Conservation (phyloP, 1,140 invertebrate species). For the Bombus confusus region DNA sequence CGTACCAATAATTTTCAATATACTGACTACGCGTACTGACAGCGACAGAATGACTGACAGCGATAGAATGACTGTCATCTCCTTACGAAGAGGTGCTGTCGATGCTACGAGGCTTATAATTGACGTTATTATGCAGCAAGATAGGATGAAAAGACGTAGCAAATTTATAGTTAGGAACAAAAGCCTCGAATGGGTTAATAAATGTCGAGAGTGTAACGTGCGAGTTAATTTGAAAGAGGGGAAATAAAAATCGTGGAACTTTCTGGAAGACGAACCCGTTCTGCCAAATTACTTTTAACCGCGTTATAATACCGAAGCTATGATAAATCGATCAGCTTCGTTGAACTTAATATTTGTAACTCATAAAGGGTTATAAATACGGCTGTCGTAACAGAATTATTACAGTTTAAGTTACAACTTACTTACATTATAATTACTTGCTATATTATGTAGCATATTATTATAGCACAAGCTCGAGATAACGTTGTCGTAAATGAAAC, state of each 20-base stretch:
- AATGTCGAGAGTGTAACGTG: not conserved
- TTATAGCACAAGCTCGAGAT: too few species aligned
- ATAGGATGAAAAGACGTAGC: not conserved
- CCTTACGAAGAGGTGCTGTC: not conserved
- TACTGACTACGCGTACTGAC: not conserved
- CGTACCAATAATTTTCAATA: slow-evolving; percentile 14
- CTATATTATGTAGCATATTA: too few species aligned
- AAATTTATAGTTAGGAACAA: not conserved
- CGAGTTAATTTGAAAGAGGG: not conserved
- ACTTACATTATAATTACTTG: too few species aligned
- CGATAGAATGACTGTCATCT: slow-evolving; percentile 4
- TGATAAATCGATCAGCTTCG: too few species aligned
- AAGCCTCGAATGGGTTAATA: not conserved
- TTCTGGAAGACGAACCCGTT: not conserved
- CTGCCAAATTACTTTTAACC: not conserved
- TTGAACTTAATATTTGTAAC: too few species aligned
- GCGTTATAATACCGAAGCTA: too few species aligned
- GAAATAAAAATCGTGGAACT: not conserved
- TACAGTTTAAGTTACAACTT: too few species aligned
- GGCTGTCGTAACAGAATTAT: too few species aligned
- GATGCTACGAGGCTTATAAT: not conserved
- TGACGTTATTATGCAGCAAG: not conserved
- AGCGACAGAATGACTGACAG: not conserved
- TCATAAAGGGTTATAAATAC: too few species aligned
- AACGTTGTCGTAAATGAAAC: too few species aligned